These are phyloP conservation scores for Crotalus viridis DNA, from an alignment of 2,113 vertebrate genomes.

Conservation along the genomic window DNA sequence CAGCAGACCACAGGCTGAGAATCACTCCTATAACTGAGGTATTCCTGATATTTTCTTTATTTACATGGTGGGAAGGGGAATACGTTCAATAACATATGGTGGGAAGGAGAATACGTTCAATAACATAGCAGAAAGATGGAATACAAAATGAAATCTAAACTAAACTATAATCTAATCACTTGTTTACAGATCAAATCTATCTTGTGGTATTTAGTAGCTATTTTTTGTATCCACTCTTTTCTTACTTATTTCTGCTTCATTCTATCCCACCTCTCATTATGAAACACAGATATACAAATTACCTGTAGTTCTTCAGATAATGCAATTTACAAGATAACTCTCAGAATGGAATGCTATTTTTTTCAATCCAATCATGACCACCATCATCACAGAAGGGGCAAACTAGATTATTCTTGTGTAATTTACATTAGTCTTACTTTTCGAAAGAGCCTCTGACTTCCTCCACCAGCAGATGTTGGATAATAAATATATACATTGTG, in stretches of 20 bases:
- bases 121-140: neutral
- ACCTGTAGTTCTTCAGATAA: neutral
- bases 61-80: neutral
- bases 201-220: neutral
- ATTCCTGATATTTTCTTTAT: neutral
- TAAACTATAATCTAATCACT: neutral
- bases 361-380: neutral
- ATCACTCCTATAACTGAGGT: neutral
- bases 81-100: neutral
- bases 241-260: neutral
- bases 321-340: neutral
- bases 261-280: neutral
- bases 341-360: neutral
- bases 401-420: neutral
- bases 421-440: slow-evolving; percentile 71
- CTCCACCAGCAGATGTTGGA: slow-evolving; percentile 87
- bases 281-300: neutral
- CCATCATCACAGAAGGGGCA: neutral
- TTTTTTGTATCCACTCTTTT: neutral
- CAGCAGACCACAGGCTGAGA: neutral
- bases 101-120: neutral
- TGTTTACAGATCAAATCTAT: neutral
- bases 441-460: slow-evolving; percentile 88
- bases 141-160: neutral
- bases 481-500: slow-evolving; percentile 94